Base-by-base conservation (phyloP, 37 sponge, comb jelly and placozoan species). In the Cladorhizidae sp. region DNA sequence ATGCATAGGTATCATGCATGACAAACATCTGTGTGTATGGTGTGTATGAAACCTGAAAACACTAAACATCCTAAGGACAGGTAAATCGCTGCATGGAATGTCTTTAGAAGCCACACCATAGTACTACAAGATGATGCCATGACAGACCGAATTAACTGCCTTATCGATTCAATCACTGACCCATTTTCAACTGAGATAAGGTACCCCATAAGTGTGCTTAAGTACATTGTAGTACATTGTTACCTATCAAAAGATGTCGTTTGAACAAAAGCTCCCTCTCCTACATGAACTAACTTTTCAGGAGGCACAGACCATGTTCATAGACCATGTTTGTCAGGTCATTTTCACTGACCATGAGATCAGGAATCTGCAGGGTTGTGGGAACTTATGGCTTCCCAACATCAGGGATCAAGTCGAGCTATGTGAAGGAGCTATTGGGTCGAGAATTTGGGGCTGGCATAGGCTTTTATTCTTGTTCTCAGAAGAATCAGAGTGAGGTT, bases 171-270 rank as follows among this genome's bases (percentile, higher is more conserved):
- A 61, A 61, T 61, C 22, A 61, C 62, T 22, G 25, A 61, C 22
- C 17, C 62, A 21, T 61, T 61, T 61, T 61, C 62, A 61, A 22
- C 62, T 61, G 62, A 61, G 62, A 61, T 61, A 21, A 61, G 62
- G 25, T 61, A 28, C 62, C 62, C n/a, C n/a, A n/a, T n/a, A n/a
- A n/a, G n/a, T n/a, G n/a, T n/a, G 62, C 62, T 61, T 26, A 61
- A n/a, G n/a, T n/a, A n/a, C n/a, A n/a, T n/a, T n/a, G n/a, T n/a
- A 61, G 62, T 61, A n/a, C 62, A 17, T 61, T 26, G 62, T 7
- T 8, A 6, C 11, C 21, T 61, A 61, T 61, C 62, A 61, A 17
- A 61, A 61, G 62, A 61, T 61, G 62, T 61, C 62, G 25, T 23
- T 61, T 61, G 62, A 61, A 61, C 26, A 61, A 61, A 8, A 61